Evolutionary conservation across 2,888 invertebrate species (phyloP), one percentile per base, ranked within the genome.

Genomic region (Spisula solida): DNA sequence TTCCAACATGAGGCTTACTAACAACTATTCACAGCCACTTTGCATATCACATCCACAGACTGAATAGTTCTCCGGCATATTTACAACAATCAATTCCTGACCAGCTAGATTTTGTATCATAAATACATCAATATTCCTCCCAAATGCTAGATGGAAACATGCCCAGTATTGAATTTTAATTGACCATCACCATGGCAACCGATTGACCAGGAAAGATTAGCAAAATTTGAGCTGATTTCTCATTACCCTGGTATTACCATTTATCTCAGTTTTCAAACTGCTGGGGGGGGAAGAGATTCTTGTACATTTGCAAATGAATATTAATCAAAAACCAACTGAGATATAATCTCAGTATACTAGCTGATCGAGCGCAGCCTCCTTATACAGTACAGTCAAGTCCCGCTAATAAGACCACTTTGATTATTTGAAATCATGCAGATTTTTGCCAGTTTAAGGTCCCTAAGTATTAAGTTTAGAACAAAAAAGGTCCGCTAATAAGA

Each of bases 141-240:
- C 75, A 25, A 70, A 34, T 75, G 81, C 81, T 81, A 75, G 83
- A 88, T 85, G 78, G 85, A 88, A 90, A 89, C 92, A 92, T 89
- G 88, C 87, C 90, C 88, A 88, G 90, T 92, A 92, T 92, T 92
- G 92, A 92, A 92, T 92, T 92, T 92, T 92, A 92, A 92, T 92
- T 92, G 92, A 92, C 92, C 92, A 92, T 92, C 85, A 47, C 92
- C 91, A 92, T 92, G 88, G 92, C 18, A 92, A 92, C 92, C 6
- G 85, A 89, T 81, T 92, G 92, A 92, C 92, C 92, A 92, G 86
- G 88, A 66, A 89, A 89, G 89, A 91, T 92, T 92, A 89, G 47
- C 86, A 85, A 89, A 90, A 90, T 92, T 90, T 92, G 88, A 87
- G 89, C 86, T 85, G 82, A 86, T 82, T 86, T 89, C 88, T 90